Percentiles rank a stretch among this genome's conserved stretches.
Evolutionary conservation across 35 echinoderm and acorn worm genomes (phyloP).

Genomic region (Apostichopus parvimensis): DNA sequence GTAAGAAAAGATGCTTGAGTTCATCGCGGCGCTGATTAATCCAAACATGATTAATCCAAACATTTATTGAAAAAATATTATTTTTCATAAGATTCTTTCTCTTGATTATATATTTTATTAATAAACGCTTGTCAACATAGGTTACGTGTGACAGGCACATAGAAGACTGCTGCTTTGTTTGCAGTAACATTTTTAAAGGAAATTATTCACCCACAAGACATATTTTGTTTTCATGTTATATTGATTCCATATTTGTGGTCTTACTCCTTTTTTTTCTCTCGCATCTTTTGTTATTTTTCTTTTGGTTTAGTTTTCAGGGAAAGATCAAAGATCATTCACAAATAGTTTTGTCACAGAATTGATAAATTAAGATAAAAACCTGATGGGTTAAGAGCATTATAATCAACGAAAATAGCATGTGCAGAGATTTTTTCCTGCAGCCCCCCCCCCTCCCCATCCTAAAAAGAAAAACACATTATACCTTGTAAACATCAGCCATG

Average conservation of each 20-base stretch:
- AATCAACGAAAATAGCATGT: too few relatives aligned
- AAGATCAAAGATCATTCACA: not conserved
- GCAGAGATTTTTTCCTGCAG: too few relatives aligned
- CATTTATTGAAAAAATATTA: not conserved
- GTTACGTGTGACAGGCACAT: not conserved
- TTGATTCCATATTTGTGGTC: not conserved
- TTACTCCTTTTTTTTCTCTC: not conserved
- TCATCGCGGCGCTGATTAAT: not conserved
- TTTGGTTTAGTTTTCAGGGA: not conserved
- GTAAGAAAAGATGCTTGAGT: too few relatives aligned
- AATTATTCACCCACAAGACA: not conserved
- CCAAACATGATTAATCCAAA: not conserved
- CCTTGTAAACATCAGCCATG: too few relatives aligned
- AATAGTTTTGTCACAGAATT: not conserved
- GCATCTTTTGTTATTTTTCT: too few relatives aligned
- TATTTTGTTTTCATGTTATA: not conserved
- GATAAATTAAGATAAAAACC: not conserved
- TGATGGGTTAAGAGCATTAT: not conserved
- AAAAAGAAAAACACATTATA: too few relatives aligned
- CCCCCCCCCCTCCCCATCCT: too few relatives aligned
- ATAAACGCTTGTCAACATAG: not conserved
- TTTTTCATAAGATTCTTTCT: not conserved
- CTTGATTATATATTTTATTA: not conserved
- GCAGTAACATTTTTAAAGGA: not conserved
- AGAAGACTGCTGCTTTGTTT: too few relatives aligned